A percentile compares a stretch with the other conserved stretches of the same genome.
These are phyloP conservation scores for Chelonus formosanus DNA, from an alignment of 2,888 invertebrate genomes.

Conservation along the genomic window DNA sequence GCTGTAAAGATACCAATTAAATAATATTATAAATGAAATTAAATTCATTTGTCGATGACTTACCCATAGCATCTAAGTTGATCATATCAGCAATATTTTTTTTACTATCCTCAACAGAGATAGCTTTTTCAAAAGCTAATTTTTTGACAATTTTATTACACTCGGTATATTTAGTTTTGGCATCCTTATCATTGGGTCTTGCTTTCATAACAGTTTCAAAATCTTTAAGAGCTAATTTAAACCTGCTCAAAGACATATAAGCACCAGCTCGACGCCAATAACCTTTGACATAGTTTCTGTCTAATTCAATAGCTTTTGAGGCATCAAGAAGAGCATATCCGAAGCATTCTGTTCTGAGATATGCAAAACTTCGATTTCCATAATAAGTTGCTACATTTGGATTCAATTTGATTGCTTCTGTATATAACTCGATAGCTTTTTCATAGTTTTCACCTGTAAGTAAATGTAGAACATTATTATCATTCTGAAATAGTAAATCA, in stretches of 20 bases:
- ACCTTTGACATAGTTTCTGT: constrained; percentile 91
- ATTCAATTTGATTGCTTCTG: constrained; percentile 87
- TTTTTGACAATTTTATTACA: constrained; percentile 96
- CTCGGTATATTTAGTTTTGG: constrained; percentile 88
- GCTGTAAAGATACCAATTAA: constrained; percentile 68
- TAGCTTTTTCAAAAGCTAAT: constrained; percentile 96
- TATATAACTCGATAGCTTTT: constrained; percentile 87
- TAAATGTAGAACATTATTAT: constrained; percentile 57
- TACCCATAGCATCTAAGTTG: constrained; percentile 91
- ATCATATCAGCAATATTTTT: constrained; percentile 88
- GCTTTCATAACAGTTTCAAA: constrained; percentile 96
- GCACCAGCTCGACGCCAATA: constrained; percentile 97
- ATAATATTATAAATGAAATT: constrained; percentile 19
- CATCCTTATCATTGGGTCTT: constrained; percentile 93
- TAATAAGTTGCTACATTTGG: constrained; percentile 87
- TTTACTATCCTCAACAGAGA: constrained; percentile 89
- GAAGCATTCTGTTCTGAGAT: constrained; percentile 92
- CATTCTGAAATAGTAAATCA: not conserved
- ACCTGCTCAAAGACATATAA: constrained; percentile 97
- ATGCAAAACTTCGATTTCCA: constrained; percentile 95
- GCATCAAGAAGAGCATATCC: constrained; percentile 95
- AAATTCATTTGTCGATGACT: constrained; percentile 49
- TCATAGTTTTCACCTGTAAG: constrained; percentile 89
- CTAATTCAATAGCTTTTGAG: constrained; percentile 87
- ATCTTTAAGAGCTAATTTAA: constrained; percentile 94